Base-by-base conservation (phyloP, 2,797 vertebrate species). In the Heteromormyrus szaboi region DNA sequence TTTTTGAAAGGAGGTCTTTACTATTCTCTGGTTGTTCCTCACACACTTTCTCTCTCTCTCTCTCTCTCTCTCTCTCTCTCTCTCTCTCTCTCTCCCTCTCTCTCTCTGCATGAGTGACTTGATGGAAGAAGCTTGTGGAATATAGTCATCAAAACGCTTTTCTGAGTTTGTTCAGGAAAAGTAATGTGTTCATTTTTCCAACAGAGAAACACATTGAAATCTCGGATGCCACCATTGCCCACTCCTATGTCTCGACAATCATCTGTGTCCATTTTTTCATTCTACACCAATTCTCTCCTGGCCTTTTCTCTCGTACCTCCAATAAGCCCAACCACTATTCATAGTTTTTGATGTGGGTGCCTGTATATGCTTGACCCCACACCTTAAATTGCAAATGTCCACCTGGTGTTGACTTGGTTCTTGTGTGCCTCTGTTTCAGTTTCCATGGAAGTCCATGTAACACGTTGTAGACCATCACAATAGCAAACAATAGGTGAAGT, bases 161-260 rank as follows among this genome's bases (percentile, higher is more conserved):
- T 90, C 22, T 87, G 56, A 89, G 5, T 22, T 12, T 62, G 83
- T 76, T 89, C 88, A 88, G 89, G 86, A 88, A 44, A 81, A 81
- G 41, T n/a, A n/a, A 81, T 72, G 89, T 53, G 81, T 88, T 59
- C 94, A 94, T 92, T 94, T 94, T 96, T 96, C 94, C 94, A 93
- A 94, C 92, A 94, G 93, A 88, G 92, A 89, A 94, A 92, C 92
- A 94, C 92, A 94, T 93, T 89, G 88, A 95, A 95, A 95, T 94
- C 93, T 93, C 92, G 90, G 9, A 46, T 46, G 41, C 6, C 19
- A 22, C 76, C 76, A 22, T 22, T 81, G 41, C 19, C 76, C 41
- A 81, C 17, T 79, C 72, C 41, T 5, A 17, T 46, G 19, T 81
- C 41, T 46, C 12, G 2, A 19, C 37, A 8, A 81, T n/a, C 41